Percentiles rank a stretch among this genome's conserved stretches.
Evolutionary conservation across 1,140 invertebrate genomes (phyloP).

Genomic region (Thaumatotibia leucotreta): DNA sequence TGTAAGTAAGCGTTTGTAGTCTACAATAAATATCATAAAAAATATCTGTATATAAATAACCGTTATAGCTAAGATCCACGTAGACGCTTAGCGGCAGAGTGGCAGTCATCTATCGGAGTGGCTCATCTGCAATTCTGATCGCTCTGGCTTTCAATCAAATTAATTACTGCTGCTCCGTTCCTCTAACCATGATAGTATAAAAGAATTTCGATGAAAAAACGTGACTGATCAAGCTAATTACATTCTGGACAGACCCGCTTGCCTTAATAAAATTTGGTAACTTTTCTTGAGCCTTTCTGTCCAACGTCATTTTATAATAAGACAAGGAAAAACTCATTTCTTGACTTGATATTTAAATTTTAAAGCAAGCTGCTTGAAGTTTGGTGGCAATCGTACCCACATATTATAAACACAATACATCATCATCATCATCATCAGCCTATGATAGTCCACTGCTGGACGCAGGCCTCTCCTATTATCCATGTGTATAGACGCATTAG

Average conservation of each 20-base stretch:
- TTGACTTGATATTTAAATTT: neutral
- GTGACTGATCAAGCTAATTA: conserved; percentile 16
- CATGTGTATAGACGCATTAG: too few species aligned
- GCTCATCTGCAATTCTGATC: conserved; percentile 46
- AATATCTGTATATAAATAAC: neutral
- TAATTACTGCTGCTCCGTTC: conserved; percentile 41
- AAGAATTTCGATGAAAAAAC: conserved; percentile 25
- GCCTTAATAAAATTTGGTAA: conserved; percentile 10
- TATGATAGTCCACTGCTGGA: too few species aligned
- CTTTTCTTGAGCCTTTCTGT: conserved; percentile 1
- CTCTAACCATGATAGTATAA: conserved; percentile 18
- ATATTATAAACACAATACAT: too few species aligned
- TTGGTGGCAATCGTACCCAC: neutral
- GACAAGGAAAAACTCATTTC: neutral
- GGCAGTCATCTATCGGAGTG: conserved; percentile 23
- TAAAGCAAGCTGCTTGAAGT: neutral
- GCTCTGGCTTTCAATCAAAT: conserved; percentile 50
- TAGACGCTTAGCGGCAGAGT: neutral
- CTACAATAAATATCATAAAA: neutral
- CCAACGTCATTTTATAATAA: conserved; percentile 7
- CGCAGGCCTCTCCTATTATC: too few species aligned
- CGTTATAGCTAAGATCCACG: neutral
- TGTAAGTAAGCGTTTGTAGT: too few species aligned
- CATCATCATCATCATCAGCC: too few species aligned
- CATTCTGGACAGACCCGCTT: conserved; percentile 8